Base-by-base conservation (phyloP, 2,888 invertebrate species). In the Gymnoscelis rufifasciata region DNA sequence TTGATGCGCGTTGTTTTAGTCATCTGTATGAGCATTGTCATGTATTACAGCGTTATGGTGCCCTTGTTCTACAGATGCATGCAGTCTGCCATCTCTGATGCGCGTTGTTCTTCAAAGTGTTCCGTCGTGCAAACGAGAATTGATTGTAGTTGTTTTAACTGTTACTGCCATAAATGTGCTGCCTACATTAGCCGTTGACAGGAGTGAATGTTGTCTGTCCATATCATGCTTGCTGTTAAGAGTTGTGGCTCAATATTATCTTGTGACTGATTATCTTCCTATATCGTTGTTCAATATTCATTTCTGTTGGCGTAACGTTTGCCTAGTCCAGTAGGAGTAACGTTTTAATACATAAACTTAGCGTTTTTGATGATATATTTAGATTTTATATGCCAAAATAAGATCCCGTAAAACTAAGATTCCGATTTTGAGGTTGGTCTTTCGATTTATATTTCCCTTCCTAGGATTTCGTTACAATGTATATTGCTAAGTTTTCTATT, bases 381-480 rank as follows among this genome's bases (percentile, higher is more conserved):
- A 62, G 59, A 49, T 62, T 61, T 59, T 53, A 40, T 33, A 59
- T 56, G 55, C 60, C 57, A 56, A 62, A 52, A 54, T 45, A 29
- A 51, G 42, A 49, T 11, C 47, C 44, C 39, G 13, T 27, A 38
- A 36, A 38, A 29, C 35, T 51, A 38, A 38, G 27, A 37, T 38
- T 37, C 40, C 37, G 40, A 39, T 28, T 31, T 30, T n/a, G 11
- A 42, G 15, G 35, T 45, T 43, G 49, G 51, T 43, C 12, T 47
- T 51, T 53, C 35, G 38, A 38, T 43, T 44, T 50, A 42, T 7
- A 38, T 66, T 73, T 71, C 68, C 71, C 73, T 74, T 76, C 80
- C 84, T 86, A 83, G 84, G 84, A 83, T 83, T 84, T 78, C 64
- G 79, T 82, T 83, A 72, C 61, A 65, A 58, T 72, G 71, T 79